Percentiles rank a stretch among this genome's conserved stretches.
Conservation (phyloP, 2,888 invertebrate species). For the Thelaira solivaga region DNA sequence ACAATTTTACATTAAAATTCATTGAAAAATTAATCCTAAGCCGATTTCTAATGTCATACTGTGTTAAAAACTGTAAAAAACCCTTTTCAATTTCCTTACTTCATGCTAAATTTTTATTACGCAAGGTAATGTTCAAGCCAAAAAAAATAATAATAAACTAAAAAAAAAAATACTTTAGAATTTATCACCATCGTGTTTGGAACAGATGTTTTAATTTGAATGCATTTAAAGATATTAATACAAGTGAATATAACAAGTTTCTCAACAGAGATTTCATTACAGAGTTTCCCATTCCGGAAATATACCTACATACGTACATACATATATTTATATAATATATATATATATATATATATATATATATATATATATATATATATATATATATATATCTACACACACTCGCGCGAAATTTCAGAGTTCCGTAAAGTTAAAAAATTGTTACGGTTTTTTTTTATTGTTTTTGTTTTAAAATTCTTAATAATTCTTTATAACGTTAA, state of each 20-base stretch:
- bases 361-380: conserved; percentile 8
- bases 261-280: neutral
- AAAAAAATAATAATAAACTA: too few relatives aligned
- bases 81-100: too few relatives aligned
- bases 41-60: too few relatives aligned
- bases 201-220: conserved; percentile 50
- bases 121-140: too few relatives aligned
- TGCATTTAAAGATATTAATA: conserved; percentile 38
- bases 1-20: too few relatives aligned
- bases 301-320: conserved; percentile 5
- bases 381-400: neutral
- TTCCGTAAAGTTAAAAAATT: conserved; percentile 27
- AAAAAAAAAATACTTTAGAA: too few relatives aligned
- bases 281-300: conserved; percentile 49
- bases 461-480: neutral
- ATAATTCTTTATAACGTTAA: neutral
- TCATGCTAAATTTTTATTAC: too few relatives aligned
- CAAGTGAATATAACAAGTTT: conserved; percentile 4
- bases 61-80: too few relatives aligned
- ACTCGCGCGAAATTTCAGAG: conserved; percentile 8
- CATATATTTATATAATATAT: conserved; percentile 11
- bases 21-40: too few relatives aligned
- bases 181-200: neutral
- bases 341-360: neutral
- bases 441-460: neutral